Base-by-base conservation (phyloP, 2,797 vertebrate genomes). In the Pseudomugil tenellus region DNA sequence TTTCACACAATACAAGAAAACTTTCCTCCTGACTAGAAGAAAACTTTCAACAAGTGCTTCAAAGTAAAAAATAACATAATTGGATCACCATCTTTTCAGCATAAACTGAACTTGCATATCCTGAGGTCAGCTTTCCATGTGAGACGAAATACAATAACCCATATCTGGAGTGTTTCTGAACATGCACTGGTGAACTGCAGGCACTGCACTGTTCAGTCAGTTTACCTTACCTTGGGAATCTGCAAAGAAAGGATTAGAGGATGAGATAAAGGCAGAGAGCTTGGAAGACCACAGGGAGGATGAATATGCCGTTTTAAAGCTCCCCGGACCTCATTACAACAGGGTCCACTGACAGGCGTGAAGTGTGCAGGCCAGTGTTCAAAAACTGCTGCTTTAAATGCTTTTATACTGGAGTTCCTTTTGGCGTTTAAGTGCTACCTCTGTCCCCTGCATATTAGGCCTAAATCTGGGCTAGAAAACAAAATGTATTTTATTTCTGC, bases 251-350 rank as follows among this genome's bases (percentile, higher is more conserved):
- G 78, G 81, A 90, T 88, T 86, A 86, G 82, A 37, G 70, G 67
- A 70, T 25, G 28, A 79, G 66, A 84, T 68, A 63, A 81, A 79
- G 81, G 75, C 66, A 35, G 54, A 10, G 35, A 74, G 69, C 67
- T 26, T 41, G n/a, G 43, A 71, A 48, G 70, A 73, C 85, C 68
- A 69, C 70, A 35, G 81, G 76, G 84, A 83, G 58, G 67, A 61
- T 2, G 65, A 82, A 82, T 78, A 67, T 80, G 82, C 63, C 13
- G 52, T 67, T 67, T 64, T 52, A 68, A 86, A 64, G 75, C 83
- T 81, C 81, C 26, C 26, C 1, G 72, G 85, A 63, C 72, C 83
- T 86, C 83, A 89, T 91, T 89, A 89, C 82, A 81, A 67, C 63
- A 70, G 46, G 74, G 65, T 60, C 77, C 37, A 35, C 51, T 58